These are phyloP conservation scores for Mus minutoides DNA, from an alignment of 2,797 vertebrate species.

Conservation along the genomic window DNA sequence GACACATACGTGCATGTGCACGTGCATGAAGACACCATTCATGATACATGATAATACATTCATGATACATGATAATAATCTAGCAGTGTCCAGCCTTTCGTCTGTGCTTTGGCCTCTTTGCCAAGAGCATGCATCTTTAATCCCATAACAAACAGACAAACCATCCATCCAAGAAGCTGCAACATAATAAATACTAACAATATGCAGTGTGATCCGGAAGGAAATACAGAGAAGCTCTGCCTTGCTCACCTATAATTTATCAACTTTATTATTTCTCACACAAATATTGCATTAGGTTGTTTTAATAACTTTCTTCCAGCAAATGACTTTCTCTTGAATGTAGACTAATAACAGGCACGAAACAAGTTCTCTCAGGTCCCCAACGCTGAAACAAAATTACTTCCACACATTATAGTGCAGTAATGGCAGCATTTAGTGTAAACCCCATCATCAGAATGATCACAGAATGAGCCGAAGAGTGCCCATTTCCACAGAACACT, in stretches of 20 bases:
- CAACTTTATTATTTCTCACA: conserved; percentile 77
- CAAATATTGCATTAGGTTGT: conserved; percentile 75
- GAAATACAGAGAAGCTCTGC: conserved; percentile 50
- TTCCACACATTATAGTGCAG: conserved; percentile 67
- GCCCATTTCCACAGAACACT: conserved; percentile 65
- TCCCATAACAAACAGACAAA: conserved; percentile 54
- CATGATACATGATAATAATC: background rate
- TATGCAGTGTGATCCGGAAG: conserved; percentile 5
- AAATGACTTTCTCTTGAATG: conserved; percentile 74
- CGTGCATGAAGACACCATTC: background rate
- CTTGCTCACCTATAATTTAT: conserved; percentile 73
- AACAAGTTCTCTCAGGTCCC: conserved; percentile 65
- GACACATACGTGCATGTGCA: background rate
- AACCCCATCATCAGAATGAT: conserved; percentile 57
- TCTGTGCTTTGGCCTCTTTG: conserved; percentile 14
- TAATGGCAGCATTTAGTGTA: conserved; percentile 67
- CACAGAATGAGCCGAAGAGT: conserved; percentile 62
- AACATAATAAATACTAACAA: conserved; percentile 20
- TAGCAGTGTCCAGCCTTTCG: conserved; percentile 14
- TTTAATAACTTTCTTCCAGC: conserved; percentile 76
- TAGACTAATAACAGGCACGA: conserved; percentile 63
- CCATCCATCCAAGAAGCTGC: conserved; percentile 36
- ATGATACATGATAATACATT: background rate
- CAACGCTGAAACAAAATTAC: conserved; percentile 76
- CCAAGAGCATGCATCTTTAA: conserved; percentile 46